phyloP scores from a whole-genome alignment of 1,140 invertebrate genomes.

The Cotesia typhae region DNA sequence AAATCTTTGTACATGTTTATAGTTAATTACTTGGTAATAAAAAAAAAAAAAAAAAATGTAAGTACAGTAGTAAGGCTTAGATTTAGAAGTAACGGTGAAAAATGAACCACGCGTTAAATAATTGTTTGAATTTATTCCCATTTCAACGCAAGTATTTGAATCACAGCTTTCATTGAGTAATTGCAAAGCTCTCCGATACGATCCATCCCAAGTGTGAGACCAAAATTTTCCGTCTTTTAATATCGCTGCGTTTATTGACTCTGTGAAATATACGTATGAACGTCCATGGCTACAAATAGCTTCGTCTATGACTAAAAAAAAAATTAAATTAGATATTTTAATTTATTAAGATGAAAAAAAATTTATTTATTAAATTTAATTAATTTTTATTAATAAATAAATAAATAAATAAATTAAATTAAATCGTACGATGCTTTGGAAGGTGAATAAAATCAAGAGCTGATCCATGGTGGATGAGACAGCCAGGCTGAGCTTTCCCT shows the following conservation, averaged over 20 bases:
- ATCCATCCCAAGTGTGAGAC: slow-evolving; percentile 66
- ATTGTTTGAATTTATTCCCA: slow-evolving; percentile 52
- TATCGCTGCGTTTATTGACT: slow-evolving; percentile 59
- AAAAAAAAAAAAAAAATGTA: slow-evolving; percentile 22
- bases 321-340: slow-evolving; percentile 4
- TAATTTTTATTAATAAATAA: not conserved
- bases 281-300: slow-evolving; percentile 70
- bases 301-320: slow-evolving; percentile 62
- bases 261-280: slow-evolving; percentile 68
- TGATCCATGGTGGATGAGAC: slow-evolving; percentile 53
- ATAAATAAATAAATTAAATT: not conserved
- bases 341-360: not conserved
- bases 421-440: slow-evolving; percentile 54
- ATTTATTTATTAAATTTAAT: not conserved
- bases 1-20: not conserved
- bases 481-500: slow-evolving; percentile 70
- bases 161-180: slow-evolving; percentile 43
- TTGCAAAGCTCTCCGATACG: slow-evolving; percentile 55
- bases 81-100: slow-evolving; percentile 48
- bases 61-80: slow-evolving; percentile 54
- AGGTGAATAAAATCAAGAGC: slow-evolving; percentile 55
- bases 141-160: slow-evolving; percentile 45
- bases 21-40: slow-evolving; percentile 3
- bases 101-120: slow-evolving; percentile 51
- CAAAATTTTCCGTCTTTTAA: slow-evolving; percentile 65